Percentiles rank a stretch among this genome's conserved stretches.
These are phyloP conservation scores for Eulimnadia texana DNA, from an alignment of 1,140 invertebrate genomes.

Conservation along the genomic window DNA sequence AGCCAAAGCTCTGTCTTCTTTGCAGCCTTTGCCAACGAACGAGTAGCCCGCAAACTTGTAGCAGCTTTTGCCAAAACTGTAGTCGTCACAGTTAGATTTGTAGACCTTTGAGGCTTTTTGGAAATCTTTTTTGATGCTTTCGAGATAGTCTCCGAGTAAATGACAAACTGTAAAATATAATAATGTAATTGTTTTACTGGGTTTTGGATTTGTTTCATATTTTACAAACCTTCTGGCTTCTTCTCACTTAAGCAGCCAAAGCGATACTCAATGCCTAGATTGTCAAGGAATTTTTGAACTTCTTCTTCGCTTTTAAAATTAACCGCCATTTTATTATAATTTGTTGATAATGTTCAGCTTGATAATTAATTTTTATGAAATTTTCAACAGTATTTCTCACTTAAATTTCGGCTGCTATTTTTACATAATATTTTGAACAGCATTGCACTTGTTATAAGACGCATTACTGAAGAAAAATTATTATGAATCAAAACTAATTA, in stretches of 20 bases:
- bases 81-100: conserved; percentile 69
- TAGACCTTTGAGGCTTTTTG: conserved; percentile 61
- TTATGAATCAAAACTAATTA: too few species aligned
- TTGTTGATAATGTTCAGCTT: neutral
- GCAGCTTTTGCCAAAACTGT: conserved; percentile 65
- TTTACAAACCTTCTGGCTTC: conserved; percentile 64
- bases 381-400: too few species aligned
- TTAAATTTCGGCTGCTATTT: too few species aligned
- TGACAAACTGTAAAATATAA: conserved; percentile 59
- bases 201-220: too few species aligned
- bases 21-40: conserved; percentile 40
- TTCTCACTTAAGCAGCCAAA: conserved; percentile 78
- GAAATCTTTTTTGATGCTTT: conserved; percentile 61
- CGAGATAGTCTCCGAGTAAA: conserved; percentile 71
- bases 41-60: conserved; percentile 62
- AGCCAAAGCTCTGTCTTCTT: conserved; percentile 29
- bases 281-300: conserved; percentile 71
- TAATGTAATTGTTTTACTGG: conserved; percentile 1
- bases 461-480: too few species aligned
- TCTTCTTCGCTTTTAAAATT: conserved; percentile 70
- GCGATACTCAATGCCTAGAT: conserved; percentile 77
- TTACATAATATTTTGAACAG: too few species aligned
- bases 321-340: neutral
- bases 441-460: too few species aligned
- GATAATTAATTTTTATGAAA: neutral